Evolutionary conservation across 92 coral and sea anemone species (phyloP), one percentile per base, ranked within the genome.

Genomic region (Bergia puertoricense): DNA sequence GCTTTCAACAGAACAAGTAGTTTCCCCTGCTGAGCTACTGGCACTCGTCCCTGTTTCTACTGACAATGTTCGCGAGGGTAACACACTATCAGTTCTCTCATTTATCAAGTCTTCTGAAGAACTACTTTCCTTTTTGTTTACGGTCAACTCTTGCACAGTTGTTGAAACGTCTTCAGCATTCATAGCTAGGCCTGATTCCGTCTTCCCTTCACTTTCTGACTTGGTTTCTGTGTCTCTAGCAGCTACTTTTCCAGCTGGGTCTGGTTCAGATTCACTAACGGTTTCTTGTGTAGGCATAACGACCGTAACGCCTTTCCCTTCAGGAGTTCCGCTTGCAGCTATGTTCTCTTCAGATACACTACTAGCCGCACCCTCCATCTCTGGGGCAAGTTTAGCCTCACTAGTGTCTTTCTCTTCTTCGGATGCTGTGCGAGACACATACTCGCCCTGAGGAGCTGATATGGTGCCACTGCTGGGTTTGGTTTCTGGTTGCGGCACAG

Each of bases 401-500:
- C 42, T 39, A 8, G 50, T 13, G 51, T 39, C 54, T 42, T 6
- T 37, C n/a, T n/a, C 59, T 41, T 75, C 91, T 59, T 54, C 86
- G 2, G 80, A 77, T 79, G 45, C 56, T 30, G 41, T 43, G 42
- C 57, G 36, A 0, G 72, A 20, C 30, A 67, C 81, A 41, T 54
- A 37, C 40, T 51, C 90, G 42, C 88, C 88, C 67, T 88, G 89
- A 13, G 86, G 86, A 2, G 41, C 39, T 59, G 88, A 23, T 8
- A 37, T 72, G 37, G 56, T 41, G 8, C 86, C 50, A 14, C 81
- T 81, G 38, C 40, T 15, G 74, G 10, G 13, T 54, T 37, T 50
- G 51, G 77, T 66, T 16, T 36, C 65, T n/a, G 79, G 65, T 46
- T 84, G 68, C 36, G 79, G 79, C 39, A 23, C 46, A 23, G 67